Percentiles rank a stretch among this genome's conserved stretches.
phyloP scores from a whole-genome alignment of 2,113 vertebrate species.

The Anhinga rufa region DNA sequence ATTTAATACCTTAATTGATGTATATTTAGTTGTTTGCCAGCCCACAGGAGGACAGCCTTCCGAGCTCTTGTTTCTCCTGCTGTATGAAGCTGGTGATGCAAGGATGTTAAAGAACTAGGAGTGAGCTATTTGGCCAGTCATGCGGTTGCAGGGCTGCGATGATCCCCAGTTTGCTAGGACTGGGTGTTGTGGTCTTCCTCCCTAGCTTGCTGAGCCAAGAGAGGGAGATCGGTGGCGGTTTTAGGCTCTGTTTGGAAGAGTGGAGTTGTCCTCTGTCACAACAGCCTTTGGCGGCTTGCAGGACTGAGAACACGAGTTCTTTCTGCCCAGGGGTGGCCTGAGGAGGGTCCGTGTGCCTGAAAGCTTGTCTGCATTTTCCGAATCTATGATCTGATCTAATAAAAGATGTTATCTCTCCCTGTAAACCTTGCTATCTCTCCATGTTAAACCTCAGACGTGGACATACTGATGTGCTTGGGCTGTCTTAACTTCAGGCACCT shows the following conservation, averaged over 20 bases:
- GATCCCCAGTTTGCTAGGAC: not conserved
- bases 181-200: not conserved
- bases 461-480: not conserved
- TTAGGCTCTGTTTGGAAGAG: not conserved
- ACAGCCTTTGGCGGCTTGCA: not conserved
- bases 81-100: not conserved
- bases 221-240: not conserved
- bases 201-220: not conserved
- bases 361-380: not conserved
- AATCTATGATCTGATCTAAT: too few relatives aligned
- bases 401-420: not conserved
- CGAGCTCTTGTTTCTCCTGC: not conserved
- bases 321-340: not conserved
- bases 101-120: not conserved
- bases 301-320: not conserved
- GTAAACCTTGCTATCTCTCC: not conserved
- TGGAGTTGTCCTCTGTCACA: not conserved
- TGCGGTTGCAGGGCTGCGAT: not conserved
- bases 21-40: not conserved
- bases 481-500: not conserved
- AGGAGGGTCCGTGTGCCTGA: not conserved
- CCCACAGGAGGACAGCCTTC: not conserved
- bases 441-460: too few relatives aligned
- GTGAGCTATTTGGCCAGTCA: not conserved
- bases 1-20: constrained; percentile 16